A percentile compares a stretch with the other conserved stretches of the same genome.
These are phyloP conservation scores for Balanococcus diminutus DNA, from an alignment of 2,888 invertebrate species.

Conservation along the genomic window DNA sequence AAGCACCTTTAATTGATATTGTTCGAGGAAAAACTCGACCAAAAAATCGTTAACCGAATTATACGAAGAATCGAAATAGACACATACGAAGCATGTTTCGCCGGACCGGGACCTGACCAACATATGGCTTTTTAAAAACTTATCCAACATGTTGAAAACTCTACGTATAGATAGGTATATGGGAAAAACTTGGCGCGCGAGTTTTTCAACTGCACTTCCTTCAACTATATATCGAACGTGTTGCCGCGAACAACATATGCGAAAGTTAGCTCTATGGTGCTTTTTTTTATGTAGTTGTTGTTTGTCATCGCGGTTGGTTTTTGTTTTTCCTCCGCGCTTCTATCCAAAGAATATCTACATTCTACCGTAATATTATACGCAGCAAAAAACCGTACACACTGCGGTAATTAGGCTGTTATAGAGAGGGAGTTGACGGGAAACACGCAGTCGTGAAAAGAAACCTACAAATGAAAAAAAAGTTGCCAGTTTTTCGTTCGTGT, in stretches of 20 bases:
- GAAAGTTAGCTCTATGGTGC: not conserved
- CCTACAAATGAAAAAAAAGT: not conserved
- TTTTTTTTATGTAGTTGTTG: not conserved
- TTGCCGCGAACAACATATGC: not conserved
- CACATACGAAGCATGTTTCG: not conserved
- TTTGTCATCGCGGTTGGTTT: not conserved
- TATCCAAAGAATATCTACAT: not conserved
- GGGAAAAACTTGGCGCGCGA: not conserved
- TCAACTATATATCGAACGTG: not conserved
- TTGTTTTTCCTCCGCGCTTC: not conserved
- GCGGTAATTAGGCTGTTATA: not conserved
- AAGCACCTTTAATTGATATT: not conserved
- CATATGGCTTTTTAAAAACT: constrained; percentile 11
- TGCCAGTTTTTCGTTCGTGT: not conserved
- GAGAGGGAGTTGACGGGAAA: not conserved
- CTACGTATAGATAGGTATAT: not conserved
- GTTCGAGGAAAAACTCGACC: not conserved
- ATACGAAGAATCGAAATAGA: not conserved
- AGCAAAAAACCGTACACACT: not conserved
- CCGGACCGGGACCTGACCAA: not conserved
- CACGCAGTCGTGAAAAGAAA: not conserved
- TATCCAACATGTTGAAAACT: not conserved
- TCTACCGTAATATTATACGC: not conserved
- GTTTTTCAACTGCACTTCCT: not conserved
- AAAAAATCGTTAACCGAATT: not conserved